Evolutionary conservation across 1,140 invertebrate species (phyloP).

Genomic region (Dreissena rostriformis): DNA sequence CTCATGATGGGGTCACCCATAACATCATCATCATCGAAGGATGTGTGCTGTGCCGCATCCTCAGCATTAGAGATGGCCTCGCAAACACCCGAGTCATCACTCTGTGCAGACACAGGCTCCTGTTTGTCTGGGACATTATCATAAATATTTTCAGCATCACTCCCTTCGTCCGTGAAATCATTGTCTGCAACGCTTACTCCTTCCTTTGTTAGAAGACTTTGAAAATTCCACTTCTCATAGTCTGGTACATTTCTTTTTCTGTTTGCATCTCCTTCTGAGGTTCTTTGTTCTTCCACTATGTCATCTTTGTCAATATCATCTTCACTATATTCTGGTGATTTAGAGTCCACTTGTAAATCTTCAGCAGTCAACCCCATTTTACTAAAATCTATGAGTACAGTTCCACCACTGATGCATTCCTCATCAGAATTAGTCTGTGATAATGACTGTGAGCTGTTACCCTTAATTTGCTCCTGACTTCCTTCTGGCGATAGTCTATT

Average conservation of each 20-base stretch:
- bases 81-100: conserved; percentile 45
- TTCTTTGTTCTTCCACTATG: background rate
- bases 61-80: conserved; percentile 5
- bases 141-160: conserved; percentile 38
- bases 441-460: conserved; percentile 4
- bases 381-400: background rate
- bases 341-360: background rate
- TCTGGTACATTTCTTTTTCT: conserved; percentile 38
- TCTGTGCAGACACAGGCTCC: conserved; percentile 27
- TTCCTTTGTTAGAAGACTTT: conserved; percentile 17
- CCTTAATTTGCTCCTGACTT: conserved; percentile 12
- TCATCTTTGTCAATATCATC: background rate
- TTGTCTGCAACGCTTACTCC: conserved; percentile 38
- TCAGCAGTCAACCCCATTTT: too few relatives aligned
- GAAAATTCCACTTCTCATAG: conserved; percentile 51
- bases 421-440: conserved; percentile 14
- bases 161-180: conserved; percentile 24
- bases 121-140: conserved; percentile 35
- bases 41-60: background rate
- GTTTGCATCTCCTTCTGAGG: background rate
- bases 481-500: too few relatives aligned
- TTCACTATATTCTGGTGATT: background rate
- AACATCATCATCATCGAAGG: background rate
- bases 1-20: background rate
- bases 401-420: background rate